Evolutionary conservation across 2,797 vertebrate species (phyloP).

Genomic region (Mus caroli): DNA sequence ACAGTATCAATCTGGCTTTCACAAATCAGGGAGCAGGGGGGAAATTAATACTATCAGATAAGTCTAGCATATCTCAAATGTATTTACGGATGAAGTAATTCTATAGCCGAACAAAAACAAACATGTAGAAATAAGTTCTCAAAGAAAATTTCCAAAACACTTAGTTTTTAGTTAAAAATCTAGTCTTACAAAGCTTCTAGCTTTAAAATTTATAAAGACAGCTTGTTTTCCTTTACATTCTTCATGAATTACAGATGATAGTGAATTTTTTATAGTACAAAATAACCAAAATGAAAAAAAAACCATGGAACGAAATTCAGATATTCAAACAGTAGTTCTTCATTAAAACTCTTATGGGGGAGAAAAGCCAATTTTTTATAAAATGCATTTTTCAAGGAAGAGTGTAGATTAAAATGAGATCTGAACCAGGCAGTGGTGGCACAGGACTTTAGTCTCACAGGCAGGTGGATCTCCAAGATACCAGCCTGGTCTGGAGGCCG

Average conservation of each 20-base stretch:
- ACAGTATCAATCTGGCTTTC: constrained; percentile 35
- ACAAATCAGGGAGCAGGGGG: neutral
- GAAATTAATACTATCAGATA: constrained; percentile 51
- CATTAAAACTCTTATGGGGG: constrained; percentile 40
- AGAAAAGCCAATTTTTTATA: constrained; percentile 53
- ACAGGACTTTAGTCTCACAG: neutral
- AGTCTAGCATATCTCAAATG: constrained; percentile 9
- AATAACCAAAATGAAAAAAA: constrained; percentile 56
- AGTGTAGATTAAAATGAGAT: constrained; percentile 27
- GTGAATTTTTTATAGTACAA: constrained; percentile 48
- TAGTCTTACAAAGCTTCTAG: constrained; percentile 47
- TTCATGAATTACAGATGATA: constrained; percentile 24
- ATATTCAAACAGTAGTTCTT: constrained; percentile 59
- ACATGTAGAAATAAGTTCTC: constrained; percentile 33
- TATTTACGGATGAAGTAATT: constrained; percentile 49
- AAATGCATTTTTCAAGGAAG: constrained; percentile 39
- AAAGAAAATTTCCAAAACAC: constrained; percentile 61
- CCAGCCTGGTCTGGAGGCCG: neutral
- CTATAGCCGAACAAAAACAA: neutral
- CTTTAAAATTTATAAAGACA: constrained; percentile 53
- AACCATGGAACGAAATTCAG: constrained; percentile 56
- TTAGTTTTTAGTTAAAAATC: constrained; percentile 48
- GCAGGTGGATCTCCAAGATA: neutral
- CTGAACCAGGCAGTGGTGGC: neutral
- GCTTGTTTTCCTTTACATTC: constrained; percentile 3